Percentiles rank a stretch among this genome's conserved stretches.
These are phyloP conservation scores for Centrocercus urophasianus DNA, from an alignment of 2,113 vertebrate species.

Conservation along the genomic window DNA sequence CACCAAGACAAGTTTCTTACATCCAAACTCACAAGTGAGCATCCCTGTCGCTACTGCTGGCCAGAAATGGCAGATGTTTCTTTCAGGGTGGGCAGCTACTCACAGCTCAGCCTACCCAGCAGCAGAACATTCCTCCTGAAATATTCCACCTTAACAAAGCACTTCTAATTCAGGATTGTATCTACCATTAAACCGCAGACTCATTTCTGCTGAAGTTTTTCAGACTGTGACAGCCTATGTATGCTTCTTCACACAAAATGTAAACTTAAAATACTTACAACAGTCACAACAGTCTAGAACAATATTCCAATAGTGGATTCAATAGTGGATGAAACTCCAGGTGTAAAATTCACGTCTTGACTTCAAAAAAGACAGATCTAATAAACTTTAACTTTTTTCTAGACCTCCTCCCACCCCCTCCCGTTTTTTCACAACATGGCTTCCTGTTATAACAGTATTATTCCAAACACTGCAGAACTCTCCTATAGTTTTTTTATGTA, in stretches of 20 bases:
- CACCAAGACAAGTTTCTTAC: background rate
- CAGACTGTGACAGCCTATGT: background rate
- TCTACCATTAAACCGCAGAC: background rate
- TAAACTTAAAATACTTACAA: background rate
- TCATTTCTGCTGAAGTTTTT: background rate
- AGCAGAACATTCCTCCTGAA: background rate
- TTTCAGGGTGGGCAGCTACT: background rate
- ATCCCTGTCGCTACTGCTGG: background rate
- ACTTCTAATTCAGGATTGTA: background rate
- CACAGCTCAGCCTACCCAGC: rapidly evolving
- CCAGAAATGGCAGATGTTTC: background rate
- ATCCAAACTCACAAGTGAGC: background rate
- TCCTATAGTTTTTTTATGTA: background rate
- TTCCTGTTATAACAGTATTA: background rate
- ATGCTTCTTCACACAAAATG: background rate
- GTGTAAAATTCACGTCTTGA: background rate
- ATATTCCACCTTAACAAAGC: background rate
- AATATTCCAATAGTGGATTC: background rate
- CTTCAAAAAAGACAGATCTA: background rate
- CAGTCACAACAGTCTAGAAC: background rate
- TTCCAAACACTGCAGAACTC: background rate
- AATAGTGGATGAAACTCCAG: background rate
- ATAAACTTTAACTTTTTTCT: background rate
- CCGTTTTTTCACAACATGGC: background rate
- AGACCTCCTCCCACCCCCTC: background rate